Base-by-base conservation (phyloP, 2,113 vertebrate genomes). In the Pollachius pollachius region DNA sequence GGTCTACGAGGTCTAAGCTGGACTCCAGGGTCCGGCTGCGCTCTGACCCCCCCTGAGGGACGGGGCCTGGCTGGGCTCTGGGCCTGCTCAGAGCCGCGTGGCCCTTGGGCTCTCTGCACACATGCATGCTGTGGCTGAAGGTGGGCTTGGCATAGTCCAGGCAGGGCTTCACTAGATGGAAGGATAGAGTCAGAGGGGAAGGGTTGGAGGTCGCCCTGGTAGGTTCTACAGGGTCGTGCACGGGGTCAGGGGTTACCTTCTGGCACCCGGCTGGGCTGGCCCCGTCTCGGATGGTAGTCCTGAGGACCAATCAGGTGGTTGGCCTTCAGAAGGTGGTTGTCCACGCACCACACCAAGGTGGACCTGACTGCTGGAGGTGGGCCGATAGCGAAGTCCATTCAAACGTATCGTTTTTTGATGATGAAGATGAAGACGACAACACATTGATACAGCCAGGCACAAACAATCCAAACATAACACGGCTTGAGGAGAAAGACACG, bases 261-360 rank as follows among this genome's bases (percentile, higher is more conserved):
- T 1, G 94, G 94, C 11, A 89, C 90, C 71, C 81, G 85, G 17
- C 81, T 85, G 67, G 89, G 56, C 2, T 84, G 84, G 7, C 27
- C 57, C 4, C 75, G 75, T 1, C 89, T 81, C 0, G 72, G 80
- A 79, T 93, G 91, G 76, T 96, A 99, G 85, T 96, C 94, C 8
- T 91, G 82, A 0, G 94, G 95, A 58, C 91, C 92, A 75, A 93
- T 95, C 77, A 99, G 82, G 75, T 93, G 84, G 67, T 94, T 87
- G 52, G 82, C 92, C 84, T 81, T 83, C 0, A 99, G 93, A 62
- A 97, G 82, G 15, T 90, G 75, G 0, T 78, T 90, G 87, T 98
- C 92, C 54, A 96, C 89, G 71, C 92, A 94, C 91, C 90, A 91
- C 59, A 81, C 78, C 75, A 95, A 95, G 52, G 89, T 73, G 0